phyloP scores from a whole-genome alignment of 2,113 vertebrate species.

The Pygoscelis adeliae region DNA sequence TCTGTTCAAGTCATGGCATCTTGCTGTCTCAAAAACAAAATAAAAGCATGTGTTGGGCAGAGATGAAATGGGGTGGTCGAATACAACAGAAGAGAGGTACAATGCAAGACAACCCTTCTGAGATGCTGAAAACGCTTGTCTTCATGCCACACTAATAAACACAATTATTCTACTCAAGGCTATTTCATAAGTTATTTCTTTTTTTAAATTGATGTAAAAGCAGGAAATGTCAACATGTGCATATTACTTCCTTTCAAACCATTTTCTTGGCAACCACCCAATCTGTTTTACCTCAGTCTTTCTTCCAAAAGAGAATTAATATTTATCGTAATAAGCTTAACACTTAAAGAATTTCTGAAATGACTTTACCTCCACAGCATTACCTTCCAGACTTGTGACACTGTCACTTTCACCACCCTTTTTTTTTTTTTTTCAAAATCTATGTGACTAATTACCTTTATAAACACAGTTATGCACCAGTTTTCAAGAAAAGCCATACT shows the following conservation, averaged over 20 bases:
- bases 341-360: not conserved
- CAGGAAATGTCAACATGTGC: slow-evolving; percentile 25
- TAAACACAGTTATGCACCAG: not conserved
- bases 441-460: not conserved
- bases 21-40: not conserved
- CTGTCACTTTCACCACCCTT: not conserved
- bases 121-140: not conserved
- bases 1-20: not conserved
- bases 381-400: fast-evolving
- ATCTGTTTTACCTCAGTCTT: not conserved
- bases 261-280: not conserved
- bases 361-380: not conserved
- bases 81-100: not conserved
- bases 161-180: not conserved
- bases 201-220: not conserved
- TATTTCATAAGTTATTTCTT: not conserved
- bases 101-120: not conserved
- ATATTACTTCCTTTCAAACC: not conserved
- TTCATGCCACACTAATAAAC: not conserved
- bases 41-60: not conserved
- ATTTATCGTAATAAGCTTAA: not conserved
- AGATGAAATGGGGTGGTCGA: not conserved
- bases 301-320: not conserved
- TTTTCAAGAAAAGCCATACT: not conserved
- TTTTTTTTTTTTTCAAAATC: not conserved